Evolutionary conservation across 1,140 invertebrate species (phyloP).

Genomic region (Drosophila mauritiana): DNA sequence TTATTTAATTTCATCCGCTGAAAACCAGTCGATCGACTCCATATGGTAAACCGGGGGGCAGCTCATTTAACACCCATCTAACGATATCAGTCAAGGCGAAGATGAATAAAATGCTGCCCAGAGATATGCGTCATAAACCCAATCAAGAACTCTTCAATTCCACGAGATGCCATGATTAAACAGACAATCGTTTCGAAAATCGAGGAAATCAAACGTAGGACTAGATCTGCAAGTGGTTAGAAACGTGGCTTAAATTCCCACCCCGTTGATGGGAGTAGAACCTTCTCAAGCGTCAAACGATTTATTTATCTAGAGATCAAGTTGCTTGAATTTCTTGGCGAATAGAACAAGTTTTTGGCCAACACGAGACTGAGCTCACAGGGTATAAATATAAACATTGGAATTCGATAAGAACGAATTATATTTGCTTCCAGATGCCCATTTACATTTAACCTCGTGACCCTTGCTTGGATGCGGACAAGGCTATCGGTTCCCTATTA

Average conservation of each 20-base stretch:
- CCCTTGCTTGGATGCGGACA: constrained; percentile 15
- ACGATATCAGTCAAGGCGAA: constrained; percentile 39
- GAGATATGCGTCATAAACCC: constrained; percentile 23
- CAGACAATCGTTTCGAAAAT: neutral
- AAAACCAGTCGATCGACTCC: constrained; percentile 39
- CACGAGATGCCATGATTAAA: neutral
- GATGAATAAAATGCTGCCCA: constrained; percentile 6
- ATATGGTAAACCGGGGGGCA: constrained; percentile 22
- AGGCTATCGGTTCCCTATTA: constrained; percentile 11
- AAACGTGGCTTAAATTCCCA: neutral
- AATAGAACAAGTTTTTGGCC: constrained; percentile 39
- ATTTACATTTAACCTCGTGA: constrained; percentile 47
- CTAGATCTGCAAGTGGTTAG: constrained; percentile 4
- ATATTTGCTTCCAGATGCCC: constrained; percentile 1
- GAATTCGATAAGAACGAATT: constrained; percentile 21
- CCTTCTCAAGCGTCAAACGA: neutral
- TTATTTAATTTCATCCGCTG: constrained; percentile 6
- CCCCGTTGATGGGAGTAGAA: constrained; percentile 4
- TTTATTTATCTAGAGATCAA: constrained; percentile 37
- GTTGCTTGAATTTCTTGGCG: constrained; percentile 21
- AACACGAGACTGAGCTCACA: constrained; percentile 39
- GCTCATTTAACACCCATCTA: constrained; percentile 28
- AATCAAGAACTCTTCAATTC: constrained; percentile 6
- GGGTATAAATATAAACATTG: constrained; percentile 21
- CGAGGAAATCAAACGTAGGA: constrained; percentile 1